Base-by-base conservation (phyloP, 2,797 vertebrate genomes). In the Otolemur crassicaudatus region DNA sequence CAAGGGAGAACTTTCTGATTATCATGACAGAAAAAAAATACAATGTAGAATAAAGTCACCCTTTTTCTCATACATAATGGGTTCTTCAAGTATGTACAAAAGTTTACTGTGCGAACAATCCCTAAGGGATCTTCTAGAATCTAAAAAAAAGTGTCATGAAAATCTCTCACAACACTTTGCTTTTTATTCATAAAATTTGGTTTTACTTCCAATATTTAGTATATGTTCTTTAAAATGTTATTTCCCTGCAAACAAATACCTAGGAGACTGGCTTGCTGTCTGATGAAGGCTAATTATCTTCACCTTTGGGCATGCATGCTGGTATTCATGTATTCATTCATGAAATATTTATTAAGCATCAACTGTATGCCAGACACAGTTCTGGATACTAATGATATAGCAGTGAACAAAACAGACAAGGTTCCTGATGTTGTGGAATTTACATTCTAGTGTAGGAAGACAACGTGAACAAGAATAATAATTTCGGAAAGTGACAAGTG, bases 261-360 rank as follows among this genome's bases (percentile, higher is more conserved):
- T 83, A 89, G 5, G 17, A 70, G 63, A 70, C 40, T 29, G 43
- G 17, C 37, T 67, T n/a, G 49, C 23, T 63, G 22, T 91, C 75
- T 81, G n/a, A 37, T 83, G 84, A 94, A 84, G 37, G 25, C 49
- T 77, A 46, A 83, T 49, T 73, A 46, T 65, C 40, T 89, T 75
- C 46, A 56, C 22, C 12, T 65, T 75, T 20, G 27, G 40, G 53
- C 29, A 56, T 81, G 9, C 23, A 56, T 90, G 40, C 73, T 86
- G 4, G 73, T 14, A 17, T 40, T 83, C 8, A 53, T 60, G 75
- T 76, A 60, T 84, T 92, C 29, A 65, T 77, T 92, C 37, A 43
- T 83, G 60, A 77, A 92, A 16, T 83, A 22, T 87, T 25, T 91
- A 60, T 88, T 77, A 95, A 84, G 60, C 16, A 79, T 61, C n/a